Percentiles rank a stretch among this genome's conserved stretches.
These are phyloP conservation scores for Eptesicus fuscus DNA, from an alignment of 2,113 vertebrate genomes.

Conservation along the genomic window DNA sequence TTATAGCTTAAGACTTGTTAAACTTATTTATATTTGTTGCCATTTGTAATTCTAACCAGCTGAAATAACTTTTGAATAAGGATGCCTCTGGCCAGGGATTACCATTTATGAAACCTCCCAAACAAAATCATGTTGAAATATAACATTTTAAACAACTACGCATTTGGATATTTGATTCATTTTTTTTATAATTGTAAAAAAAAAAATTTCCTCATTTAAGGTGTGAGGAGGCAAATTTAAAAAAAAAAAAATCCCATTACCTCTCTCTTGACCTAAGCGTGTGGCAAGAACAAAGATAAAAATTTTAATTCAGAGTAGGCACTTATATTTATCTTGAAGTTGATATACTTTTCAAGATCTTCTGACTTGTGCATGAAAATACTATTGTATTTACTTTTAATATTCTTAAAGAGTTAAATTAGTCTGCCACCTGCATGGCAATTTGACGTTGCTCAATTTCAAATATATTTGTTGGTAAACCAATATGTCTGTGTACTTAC, in stretches of 20 bases:
- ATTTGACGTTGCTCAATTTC: not conserved
- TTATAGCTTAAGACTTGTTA: not conserved
- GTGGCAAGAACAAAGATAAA: not conserved
- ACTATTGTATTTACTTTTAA: not conserved
- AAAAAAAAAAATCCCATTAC: not conserved
- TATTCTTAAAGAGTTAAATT: not conserved
- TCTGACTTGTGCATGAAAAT: not conserved
- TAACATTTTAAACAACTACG: not conserved
- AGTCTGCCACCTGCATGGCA: not conserved
- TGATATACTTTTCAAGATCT: not conserved
- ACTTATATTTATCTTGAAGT: not conserved
- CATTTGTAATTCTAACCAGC: not conserved
- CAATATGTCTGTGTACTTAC: not conserved
- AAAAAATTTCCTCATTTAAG: not conserved
- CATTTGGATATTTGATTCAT: not conserved
- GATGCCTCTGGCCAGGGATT: not conserved
- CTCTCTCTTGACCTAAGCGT: not conserved
- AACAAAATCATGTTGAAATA: slow-evolving; percentile 4
- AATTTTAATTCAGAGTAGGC: not conserved
- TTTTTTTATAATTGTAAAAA: not conserved
- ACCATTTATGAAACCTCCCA: not conserved
- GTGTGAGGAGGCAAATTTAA: not conserved
- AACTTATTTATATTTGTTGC: not conserved
- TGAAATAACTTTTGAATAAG: slow-evolving; percentile 12
- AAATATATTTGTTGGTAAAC: not conserved